Evolutionary conservation across 2,797 vertebrate genomes (phyloP).

Genomic region (Margarornis squamiger): DNA sequence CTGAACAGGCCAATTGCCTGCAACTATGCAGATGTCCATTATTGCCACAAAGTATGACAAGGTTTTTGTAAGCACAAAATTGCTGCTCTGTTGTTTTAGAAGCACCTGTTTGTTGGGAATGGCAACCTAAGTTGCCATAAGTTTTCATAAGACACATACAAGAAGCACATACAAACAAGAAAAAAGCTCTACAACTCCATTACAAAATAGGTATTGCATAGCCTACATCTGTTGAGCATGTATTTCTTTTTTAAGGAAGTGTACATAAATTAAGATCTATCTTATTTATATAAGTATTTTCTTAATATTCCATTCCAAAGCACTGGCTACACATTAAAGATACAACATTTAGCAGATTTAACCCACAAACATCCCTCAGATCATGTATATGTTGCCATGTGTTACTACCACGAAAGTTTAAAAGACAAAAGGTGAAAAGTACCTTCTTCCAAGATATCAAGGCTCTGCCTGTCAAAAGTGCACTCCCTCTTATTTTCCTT

Average conservation of each 20-base stretch:
- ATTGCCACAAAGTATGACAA: background rate
- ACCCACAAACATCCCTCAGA: background rate
- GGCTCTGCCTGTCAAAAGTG: constrained; percentile 3
- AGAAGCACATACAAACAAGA: background rate
- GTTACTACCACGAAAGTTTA: background rate
- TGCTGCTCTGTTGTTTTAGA: background rate
- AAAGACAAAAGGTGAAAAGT: constrained; percentile 24
- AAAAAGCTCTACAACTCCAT: background rate
- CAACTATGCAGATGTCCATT: background rate
- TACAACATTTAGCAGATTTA: background rate
- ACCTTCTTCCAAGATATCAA: constrained; percentile 83
- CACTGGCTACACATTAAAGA: background rate
- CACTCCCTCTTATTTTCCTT: constrained; percentile 29
- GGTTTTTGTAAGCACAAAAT: background rate
- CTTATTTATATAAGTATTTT: background rate
- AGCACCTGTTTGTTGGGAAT: background rate
- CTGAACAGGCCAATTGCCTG: background rate
- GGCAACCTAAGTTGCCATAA: background rate
- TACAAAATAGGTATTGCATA: background rate
- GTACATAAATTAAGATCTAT: background rate
- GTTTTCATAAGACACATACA: background rate
- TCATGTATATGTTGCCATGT: background rate
- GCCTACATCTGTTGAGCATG: background rate
- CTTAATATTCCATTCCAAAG: background rate
- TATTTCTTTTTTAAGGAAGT: background rate